Percentiles rank a stretch among this genome's conserved stretches.
Conservation (phyloP, 2,888 invertebrate species). For the Euphydryas editha region DNA sequence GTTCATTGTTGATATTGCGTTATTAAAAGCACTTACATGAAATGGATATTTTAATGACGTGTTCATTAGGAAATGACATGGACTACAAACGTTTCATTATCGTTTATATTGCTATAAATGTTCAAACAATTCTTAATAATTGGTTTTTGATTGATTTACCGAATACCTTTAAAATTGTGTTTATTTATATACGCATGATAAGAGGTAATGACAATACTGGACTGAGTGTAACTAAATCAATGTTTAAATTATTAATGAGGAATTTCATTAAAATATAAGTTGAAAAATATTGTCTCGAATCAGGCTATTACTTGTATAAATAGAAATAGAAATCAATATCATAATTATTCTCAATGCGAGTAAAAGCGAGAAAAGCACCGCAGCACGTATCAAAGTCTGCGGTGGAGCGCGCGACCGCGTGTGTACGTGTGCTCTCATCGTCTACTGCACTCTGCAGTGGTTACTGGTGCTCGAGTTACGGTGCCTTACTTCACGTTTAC, state of each 20-base stretch:
- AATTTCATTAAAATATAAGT: neutral
- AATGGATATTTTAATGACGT: neutral
- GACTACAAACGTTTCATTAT: neutral
- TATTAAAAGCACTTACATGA: neutral
- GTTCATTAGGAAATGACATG: neutral
- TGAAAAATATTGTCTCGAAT: neutral
- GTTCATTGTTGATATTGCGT: constrained; percentile 8
- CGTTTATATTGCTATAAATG: no score
- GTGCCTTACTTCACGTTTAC: constrained; percentile 12
- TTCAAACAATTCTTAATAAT: no score
- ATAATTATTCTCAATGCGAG: neutral
- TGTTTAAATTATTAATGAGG: no score
- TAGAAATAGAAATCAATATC: neutral
- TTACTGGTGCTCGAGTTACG: constrained; percentile 13
- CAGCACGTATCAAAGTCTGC: constrained; percentile 21
- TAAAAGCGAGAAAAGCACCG: constrained; percentile 15
- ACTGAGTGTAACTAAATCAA: no score
- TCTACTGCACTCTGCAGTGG: neutral
- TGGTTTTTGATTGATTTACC: no score
- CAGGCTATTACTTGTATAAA: neutral
- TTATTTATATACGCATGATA: no score
- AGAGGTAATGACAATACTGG: no score
- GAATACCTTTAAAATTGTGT: no score
- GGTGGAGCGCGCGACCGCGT: constrained; percentile 14
- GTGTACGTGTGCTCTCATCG: constrained; percentile 23